Conservation (phyloP, 2,113 vertebrate genomes). For the Cyprinus carpio region DNA sequence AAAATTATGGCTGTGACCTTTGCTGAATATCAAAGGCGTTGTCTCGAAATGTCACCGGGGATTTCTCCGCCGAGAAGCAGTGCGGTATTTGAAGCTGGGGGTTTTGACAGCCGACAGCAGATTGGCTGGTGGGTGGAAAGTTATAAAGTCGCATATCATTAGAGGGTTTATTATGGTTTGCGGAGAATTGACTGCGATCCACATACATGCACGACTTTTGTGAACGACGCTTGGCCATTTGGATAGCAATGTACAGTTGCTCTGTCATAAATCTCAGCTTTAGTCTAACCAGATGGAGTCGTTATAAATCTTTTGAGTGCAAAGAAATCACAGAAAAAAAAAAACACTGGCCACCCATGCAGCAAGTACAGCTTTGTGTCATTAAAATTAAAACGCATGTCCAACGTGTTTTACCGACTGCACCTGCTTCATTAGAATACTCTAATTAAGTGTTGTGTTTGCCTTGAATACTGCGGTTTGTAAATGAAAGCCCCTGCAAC, state of each 20-base stretch:
- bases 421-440: slow-evolving; percentile 20
- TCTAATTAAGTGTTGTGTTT: neutral
- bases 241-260: slow-evolving; percentile 36
- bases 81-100: slow-evolving; percentile 39
- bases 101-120: slow-evolving; percentile 50
- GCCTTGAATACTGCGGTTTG: neutral
- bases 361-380: neutral
- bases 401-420: neutral
- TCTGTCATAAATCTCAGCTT: slow-evolving; percentile 31
- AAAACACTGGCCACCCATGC: neutral
- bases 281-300: slow-evolving; percentile 19
- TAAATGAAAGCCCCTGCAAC: neutral
- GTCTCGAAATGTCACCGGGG: slow-evolving; percentile 59
- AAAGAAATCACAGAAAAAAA: too few relatives aligned
- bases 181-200: slow-evolving; percentile 12
- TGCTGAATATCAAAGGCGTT: slow-evolving; percentile 57
- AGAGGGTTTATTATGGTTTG: slow-evolving; percentile 13
- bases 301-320: neutral
- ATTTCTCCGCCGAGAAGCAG: slow-evolving; percentile 36
- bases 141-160: slow-evolving; percentile 41
- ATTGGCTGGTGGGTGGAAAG: slow-evolving; percentile 46
- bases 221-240: slow-evolving; percentile 14
- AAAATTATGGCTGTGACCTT: slow-evolving; percentile 54
- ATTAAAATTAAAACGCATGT: neutral
- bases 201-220: neutral